Conservation (phyloP, 2,113 vertebrate species). For the Eptatretus burgeri region DNA sequence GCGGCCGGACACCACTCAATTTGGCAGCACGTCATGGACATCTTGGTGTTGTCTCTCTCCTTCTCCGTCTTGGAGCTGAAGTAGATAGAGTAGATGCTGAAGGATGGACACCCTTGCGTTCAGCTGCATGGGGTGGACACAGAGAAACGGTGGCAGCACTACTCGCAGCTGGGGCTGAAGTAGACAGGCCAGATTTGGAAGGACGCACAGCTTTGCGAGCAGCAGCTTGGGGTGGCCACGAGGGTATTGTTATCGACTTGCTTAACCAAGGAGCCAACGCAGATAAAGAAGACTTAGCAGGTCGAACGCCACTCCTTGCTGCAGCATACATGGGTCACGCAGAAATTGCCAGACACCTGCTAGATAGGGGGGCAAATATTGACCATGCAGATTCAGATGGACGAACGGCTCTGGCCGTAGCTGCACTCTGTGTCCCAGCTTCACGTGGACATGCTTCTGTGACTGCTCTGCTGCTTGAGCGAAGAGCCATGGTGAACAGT, state of each 20-base stretch:
- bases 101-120: conserved; percentile 32
- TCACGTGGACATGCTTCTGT: conserved; percentile 18
- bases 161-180: conserved; percentile 23
- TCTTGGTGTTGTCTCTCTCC: conserved; percentile 15
- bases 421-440: conserved; percentile 25
- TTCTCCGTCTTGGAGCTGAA: conserved; percentile 14
- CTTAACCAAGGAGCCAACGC: conserved; percentile 19
- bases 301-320: conserved; percentile 27
- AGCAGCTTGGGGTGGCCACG: conserved; percentile 31
- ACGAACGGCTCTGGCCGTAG: conserved; percentile 26
- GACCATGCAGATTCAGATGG: conserved; percentile 23
- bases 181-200: conserved; percentile 23
- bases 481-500: conserved; percentile 21
- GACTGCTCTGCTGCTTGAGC: conserved; percentile 23
- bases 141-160: conserved; percentile 19
- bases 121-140: conserved; percentile 30
- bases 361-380: conserved; percentile 19
- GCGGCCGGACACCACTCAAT: conserved; percentile 26
- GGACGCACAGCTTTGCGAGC: conserved; percentile 29
- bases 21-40: conserved; percentile 24
- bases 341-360: conserved; percentile 20
- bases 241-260: conserved; percentile 21
- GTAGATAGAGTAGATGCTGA: conserved; percentile 24
- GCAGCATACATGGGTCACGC: conserved; percentile 34
- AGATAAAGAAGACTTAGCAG: conserved; percentile 22